These are phyloP conservation scores for Anser brachyrhynchus DNA, from an alignment of 2,113 vertebrate genomes.

Conservation along the genomic window DNA sequence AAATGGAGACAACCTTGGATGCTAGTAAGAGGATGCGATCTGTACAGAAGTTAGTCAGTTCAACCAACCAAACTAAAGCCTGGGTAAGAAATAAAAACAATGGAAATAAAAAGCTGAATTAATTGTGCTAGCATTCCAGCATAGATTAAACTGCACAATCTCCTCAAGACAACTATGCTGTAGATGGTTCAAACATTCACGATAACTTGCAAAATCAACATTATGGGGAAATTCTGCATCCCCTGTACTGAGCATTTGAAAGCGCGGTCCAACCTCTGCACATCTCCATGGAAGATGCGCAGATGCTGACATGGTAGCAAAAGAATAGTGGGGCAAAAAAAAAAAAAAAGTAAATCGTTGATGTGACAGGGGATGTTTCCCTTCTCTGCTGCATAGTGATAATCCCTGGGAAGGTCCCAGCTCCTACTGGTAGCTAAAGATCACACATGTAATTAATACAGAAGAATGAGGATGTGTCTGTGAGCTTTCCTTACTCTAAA, in stretches of 20 bases:
- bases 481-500: not conserved
- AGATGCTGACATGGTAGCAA: not conserved
- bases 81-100: not conserved
- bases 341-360: rapidly evolving
- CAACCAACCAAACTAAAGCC: not conserved
- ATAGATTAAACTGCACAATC: not conserved
- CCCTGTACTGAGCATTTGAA: not conserved
- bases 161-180: not conserved
- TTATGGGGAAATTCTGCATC: not conserved
- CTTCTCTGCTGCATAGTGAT: not conserved
- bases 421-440: not conserved
- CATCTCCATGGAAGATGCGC: not conserved
- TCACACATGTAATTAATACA: not conserved
- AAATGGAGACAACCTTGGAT: not conserved
- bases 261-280: not conserved
- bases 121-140: not conserved
- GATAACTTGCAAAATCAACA: not conserved
- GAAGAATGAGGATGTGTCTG: not conserved
- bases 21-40: not conserved
- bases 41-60: not conserved
- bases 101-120: not conserved
- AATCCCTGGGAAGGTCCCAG: not conserved
- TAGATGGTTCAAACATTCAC: not conserved
- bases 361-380: not conserved
- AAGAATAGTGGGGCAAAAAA: not conserved